Percentiles rank a stretch among this genome's conserved stretches.
phyloP scores from a whole-genome alignment of 2,113 vertebrate genomes.

The Lepisosteus osseus region DNA sequence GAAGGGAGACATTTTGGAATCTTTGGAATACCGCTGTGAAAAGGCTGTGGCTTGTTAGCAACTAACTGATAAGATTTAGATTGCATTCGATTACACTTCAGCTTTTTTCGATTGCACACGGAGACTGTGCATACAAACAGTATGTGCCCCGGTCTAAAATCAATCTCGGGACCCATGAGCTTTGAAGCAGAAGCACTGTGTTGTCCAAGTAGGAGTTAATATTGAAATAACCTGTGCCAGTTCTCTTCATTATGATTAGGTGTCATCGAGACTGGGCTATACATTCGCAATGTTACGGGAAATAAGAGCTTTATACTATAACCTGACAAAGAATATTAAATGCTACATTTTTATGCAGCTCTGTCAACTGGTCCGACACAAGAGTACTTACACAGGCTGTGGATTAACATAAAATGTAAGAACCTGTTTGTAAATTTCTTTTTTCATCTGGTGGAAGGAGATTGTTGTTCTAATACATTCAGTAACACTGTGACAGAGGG shows the following conservation, averaged over 20 bases:
- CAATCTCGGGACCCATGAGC: too few relatives aligned
- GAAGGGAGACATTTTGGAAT: too few relatives aligned
- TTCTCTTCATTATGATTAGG: neutral
- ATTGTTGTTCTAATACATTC: neutral
- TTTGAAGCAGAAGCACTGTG: too few relatives aligned
- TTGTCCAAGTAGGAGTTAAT: constrained; percentile 1
- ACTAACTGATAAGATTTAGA: too few relatives aligned
- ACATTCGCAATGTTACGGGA: neutral
- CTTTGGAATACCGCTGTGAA: too few relatives aligned
- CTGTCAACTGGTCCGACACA: constrained; percentile 18
- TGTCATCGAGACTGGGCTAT: neutral
- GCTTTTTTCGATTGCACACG: too few relatives aligned
- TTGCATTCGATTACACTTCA: too few relatives aligned
- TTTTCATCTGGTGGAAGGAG: neutral
- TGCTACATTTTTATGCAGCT: neutral
- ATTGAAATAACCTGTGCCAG: neutral
- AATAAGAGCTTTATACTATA: neutral
- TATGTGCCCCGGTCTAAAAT: too few relatives aligned
- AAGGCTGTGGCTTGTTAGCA: too few relatives aligned
- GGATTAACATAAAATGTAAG: constrained; percentile 38
- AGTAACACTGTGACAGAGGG: constrained; percentile 3
- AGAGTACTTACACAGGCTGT: constrained; percentile 14
- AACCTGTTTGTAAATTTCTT: neutral
- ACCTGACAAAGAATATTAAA: neutral
- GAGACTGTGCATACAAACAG: too few relatives aligned